phyloP scores from a whole-genome alignment of 2,888 invertebrate species.

The Cataglyphis rosenhaueri region DNA sequence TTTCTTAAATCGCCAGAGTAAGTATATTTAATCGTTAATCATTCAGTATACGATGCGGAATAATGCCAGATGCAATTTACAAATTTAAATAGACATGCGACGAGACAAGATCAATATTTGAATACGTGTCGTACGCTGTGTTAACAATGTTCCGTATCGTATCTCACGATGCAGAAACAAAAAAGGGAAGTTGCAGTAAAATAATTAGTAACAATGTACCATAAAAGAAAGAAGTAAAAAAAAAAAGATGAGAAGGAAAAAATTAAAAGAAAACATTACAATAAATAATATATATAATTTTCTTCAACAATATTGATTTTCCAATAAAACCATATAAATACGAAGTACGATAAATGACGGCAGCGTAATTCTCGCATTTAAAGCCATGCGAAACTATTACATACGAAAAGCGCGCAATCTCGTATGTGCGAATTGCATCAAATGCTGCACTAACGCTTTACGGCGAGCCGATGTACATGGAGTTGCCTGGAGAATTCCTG shows the following conservation, averaged over 20 bases:
- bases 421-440: slow-evolving; percentile 55
- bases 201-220: neutral
- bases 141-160: slow-evolving; percentile 7
- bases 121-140: neutral
- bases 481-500: slow-evolving; percentile 70
- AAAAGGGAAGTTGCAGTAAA: neutral
- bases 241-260: neutral
- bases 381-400: slow-evolving; percentile 48
- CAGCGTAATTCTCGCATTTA: slow-evolving; percentile 29
- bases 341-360: neutral
- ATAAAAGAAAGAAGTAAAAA: neutral
- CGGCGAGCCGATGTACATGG: slow-evolving; percentile 66
- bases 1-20: neutral
- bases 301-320: neutral
- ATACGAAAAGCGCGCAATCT: slow-evolving; percentile 51
- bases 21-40: slow-evolving; percentile 17
- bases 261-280: neutral
- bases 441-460: slow-evolving; percentile 64
- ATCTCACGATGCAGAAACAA: neutral
- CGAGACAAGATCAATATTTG: neutral
- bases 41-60: neutral
- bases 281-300: neutral
- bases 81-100: slow-evolving; percentile 8
- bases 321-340: slow-evolving; percentile 1
- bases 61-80: slow-evolving; percentile 1